Evolutionary conservation across 92 coral and sea anemone genomes (phyloP), one percentile per base, ranked within the genome.

Genomic region (Palythoa caribaeorum): DNA sequence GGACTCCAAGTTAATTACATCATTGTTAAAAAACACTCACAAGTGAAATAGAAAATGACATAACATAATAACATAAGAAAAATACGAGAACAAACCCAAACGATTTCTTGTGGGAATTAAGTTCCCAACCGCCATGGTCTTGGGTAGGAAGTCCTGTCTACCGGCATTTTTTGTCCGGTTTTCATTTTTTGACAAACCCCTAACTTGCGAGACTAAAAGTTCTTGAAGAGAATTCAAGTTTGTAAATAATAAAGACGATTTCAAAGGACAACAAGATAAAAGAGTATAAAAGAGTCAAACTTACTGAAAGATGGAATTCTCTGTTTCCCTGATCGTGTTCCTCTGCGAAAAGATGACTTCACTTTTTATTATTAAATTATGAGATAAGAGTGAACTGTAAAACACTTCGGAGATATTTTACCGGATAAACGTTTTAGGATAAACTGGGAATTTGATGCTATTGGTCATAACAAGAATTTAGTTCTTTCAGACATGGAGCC

Each of bases 321-420:
- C 21, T 16, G 76, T 48, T 79, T 81, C 75, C 38, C 76, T 14
- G 3, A 7, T 40, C 21, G 74, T 17, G 1, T 57, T 48, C 86
- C 6, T 39, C 37, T 44, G 65, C 76, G 59, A 51, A 19, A 66
- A 66, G 69, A 81, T 81, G 86, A 81, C 86, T 81, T 66, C 76
- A 81, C 86, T 48, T 66, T 19, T 50, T 21, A 81, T 81, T 20
- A 65, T 65, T 81, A 81, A 81, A 81, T 81, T 3, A 81, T 81
- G 86, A 81, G 86, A 47, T 81, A 81, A 60, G 16, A 28, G 48
- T 44, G 54, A 19, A 9, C 28, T 73, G 12, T 44, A 44, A 73
- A 50, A 73, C 21, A 53, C 38, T n/a, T 72, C 48, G 38, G n/a
- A 69, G 44, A 69, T 14, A 10, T 21, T 15, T 69, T 21, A 28